These are phyloP conservation scores for Talpa occidentalis DNA, from an alignment of 2,113 vertebrate genomes.

Conservation along the genomic window DNA sequence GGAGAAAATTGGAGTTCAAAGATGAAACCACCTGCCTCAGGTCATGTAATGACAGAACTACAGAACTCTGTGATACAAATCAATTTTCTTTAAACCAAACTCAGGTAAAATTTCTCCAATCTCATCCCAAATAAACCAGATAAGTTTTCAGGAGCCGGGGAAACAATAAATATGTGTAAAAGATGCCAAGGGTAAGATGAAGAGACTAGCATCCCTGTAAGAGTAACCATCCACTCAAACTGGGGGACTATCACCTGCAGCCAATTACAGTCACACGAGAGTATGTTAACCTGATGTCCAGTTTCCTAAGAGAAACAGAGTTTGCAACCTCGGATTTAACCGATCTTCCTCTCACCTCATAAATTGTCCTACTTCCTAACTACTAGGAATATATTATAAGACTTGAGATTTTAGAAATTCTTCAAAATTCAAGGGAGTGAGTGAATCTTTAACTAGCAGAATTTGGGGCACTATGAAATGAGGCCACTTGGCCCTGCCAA, in stretches of 20 bases:
- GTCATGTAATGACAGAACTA: background rate
- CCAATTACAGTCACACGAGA: background rate
- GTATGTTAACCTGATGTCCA: background rate
- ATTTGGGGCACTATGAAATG: background rate
- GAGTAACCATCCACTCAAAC: background rate
- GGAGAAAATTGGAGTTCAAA: background rate
- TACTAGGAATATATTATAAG: background rate
- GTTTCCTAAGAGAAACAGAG: background rate
- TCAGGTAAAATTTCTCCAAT: background rate
- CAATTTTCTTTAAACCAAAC: background rate
- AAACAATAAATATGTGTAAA: conserved; percentile 28
- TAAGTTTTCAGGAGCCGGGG: background rate
- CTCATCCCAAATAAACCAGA: background rate
- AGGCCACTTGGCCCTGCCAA: background rate
- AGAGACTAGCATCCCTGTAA: background rate
- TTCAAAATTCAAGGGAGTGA: background rate
- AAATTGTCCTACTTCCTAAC: background rate
- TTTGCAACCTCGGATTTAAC: background rate
- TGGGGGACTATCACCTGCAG: background rate
- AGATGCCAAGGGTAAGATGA: background rate
- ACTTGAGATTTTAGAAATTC: background rate
- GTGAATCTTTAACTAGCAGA: background rate
- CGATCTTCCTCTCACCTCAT: background rate
- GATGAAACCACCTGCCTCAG: background rate
- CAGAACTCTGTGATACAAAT: background rate